A percentile compares a stretch with the other conserved stretches of the same genome.
phyloP scores from a whole-genome alignment of 2,797 vertebrate genomes.

The Lepus oiostolus region DNA sequence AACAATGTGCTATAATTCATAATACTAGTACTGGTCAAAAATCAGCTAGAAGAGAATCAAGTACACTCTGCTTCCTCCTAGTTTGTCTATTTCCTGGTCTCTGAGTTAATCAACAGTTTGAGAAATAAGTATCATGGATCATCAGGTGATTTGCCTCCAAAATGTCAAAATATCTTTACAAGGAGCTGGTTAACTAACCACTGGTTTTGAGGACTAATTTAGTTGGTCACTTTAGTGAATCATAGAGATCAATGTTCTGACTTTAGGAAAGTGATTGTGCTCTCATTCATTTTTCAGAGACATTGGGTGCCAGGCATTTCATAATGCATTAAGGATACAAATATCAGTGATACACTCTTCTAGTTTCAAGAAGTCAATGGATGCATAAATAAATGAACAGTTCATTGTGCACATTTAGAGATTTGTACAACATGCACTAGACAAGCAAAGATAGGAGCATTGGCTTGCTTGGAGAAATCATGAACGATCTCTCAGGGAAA shows the following conservation, averaged over 20 bases:
- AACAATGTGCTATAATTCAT: constrained; percentile 11
- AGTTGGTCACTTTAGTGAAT: background rate
- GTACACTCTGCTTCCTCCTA: background rate
- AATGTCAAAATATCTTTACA: background rate
- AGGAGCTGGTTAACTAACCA: background rate
- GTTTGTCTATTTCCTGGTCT: background rate
- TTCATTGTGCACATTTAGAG: background rate
- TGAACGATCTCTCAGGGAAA: constrained; percentile 6
- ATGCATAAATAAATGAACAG: constrained; percentile 41
- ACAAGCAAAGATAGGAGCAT: background rate
- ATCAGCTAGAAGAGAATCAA: background rate
- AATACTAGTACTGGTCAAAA: background rate
- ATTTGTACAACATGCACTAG: background rate
- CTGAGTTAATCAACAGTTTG: background rate
- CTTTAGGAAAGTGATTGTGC: background rate
- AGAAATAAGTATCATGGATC: background rate
- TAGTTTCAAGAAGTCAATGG: constrained; percentile 51
- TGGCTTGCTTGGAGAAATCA: background rate
- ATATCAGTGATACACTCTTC: constrained; percentile 26
- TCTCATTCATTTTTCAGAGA: constrained; percentile 49
- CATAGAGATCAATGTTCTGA: constrained; percentile 35
- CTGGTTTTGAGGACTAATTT: background rate
- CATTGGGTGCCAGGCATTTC: constrained; percentile 30
- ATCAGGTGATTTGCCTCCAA: background rate
- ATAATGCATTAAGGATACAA: constrained; percentile 8